Conservation (phyloP, 2,113 vertebrate species). For the Todiramphus chloris region DNA sequence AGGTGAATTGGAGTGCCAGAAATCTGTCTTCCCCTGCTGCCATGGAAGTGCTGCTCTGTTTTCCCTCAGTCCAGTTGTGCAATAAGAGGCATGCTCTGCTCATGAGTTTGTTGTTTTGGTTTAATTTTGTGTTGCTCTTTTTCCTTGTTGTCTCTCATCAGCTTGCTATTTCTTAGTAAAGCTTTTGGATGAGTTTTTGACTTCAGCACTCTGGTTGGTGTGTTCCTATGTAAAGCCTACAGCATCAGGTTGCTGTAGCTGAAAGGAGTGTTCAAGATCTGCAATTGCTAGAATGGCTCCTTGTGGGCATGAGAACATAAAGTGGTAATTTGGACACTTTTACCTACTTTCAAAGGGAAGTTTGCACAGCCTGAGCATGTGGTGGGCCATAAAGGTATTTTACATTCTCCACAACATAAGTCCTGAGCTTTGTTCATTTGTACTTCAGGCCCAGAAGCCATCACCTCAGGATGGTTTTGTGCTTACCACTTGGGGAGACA, state of each 20-base stretch:
- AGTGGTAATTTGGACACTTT: neutral
- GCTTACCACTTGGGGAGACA: neutral
- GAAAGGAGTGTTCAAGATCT: neutral
- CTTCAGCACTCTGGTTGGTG: neutral
- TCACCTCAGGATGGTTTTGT: neutral
- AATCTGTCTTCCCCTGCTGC: neutral
- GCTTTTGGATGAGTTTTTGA: neutral
- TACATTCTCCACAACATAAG: neutral
- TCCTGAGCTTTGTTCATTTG: neutral
- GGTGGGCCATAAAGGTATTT: rapidly evolving
- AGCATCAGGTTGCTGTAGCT: neutral
- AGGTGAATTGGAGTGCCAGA: neutral
- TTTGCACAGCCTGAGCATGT: neutral
- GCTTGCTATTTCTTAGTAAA: neutral
- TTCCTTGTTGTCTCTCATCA: neutral
- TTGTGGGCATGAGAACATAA: neutral
- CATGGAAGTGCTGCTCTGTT: neutral
- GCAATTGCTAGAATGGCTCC: neutral
- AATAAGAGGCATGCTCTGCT: neutral
- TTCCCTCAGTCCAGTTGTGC: neutral
- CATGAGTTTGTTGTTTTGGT: neutral
- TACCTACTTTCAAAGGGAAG: neutral
- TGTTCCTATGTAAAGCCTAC: neutral
- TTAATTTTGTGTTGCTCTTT: neutral
- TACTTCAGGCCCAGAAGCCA: neutral